Conservation (phyloP, 2,113 vertebrate species). For the Phyllostomus discolor region DNA sequence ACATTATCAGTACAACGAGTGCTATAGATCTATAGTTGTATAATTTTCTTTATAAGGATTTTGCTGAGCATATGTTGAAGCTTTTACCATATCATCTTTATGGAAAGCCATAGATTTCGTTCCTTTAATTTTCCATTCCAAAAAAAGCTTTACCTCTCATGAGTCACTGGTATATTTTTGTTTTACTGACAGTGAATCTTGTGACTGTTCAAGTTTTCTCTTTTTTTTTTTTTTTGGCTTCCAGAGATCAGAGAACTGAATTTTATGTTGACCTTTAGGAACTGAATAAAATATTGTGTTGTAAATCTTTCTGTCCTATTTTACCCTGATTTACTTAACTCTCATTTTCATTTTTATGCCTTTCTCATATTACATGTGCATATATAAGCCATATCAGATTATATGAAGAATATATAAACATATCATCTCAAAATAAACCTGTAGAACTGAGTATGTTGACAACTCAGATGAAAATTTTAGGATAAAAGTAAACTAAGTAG, state of each 20-base stretch:
- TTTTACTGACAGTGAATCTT: not conserved
- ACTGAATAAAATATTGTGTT: not conserved
- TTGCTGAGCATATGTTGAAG: not conserved
- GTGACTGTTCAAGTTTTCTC: not conserved
- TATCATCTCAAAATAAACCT: not conserved
- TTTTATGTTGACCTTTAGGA: not conserved
- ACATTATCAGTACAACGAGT: not conserved
- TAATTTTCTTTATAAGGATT: not conserved
- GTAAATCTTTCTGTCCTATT: not conserved
- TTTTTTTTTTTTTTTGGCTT: not conserved
- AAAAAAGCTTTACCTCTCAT: not conserved
- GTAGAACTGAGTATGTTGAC: not conserved
- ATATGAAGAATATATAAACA: not conserved
- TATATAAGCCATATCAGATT: not conserved
- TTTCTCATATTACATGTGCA: not conserved
- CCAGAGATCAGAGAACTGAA: not conserved
- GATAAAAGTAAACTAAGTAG: not conserved
- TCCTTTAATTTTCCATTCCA: not conserved
- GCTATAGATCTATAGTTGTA: not conserved
- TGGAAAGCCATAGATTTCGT: not conserved
- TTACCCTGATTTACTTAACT: not conserved
- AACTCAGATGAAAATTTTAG: not conserved
- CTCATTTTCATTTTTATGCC: not conserved
- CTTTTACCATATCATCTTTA: not conserved
- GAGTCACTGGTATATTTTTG: not conserved